Conservation (phyloP, 2,888 invertebrate species). For the Plebejus melissa region DNA sequence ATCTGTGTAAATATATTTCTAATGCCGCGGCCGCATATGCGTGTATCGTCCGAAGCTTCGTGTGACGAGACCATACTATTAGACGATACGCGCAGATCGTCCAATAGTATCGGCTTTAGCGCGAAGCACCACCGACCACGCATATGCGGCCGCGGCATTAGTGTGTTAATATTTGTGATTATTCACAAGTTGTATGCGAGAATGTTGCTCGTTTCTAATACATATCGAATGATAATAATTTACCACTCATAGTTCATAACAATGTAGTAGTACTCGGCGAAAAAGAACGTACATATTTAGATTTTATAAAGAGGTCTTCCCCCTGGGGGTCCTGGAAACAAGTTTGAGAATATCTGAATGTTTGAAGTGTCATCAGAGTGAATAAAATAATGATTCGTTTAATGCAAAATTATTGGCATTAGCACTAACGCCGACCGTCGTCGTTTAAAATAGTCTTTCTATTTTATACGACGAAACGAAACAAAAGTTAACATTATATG, state of each 20-base stretch:
- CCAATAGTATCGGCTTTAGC: no score
- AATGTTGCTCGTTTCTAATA: constrained; percentile 39
- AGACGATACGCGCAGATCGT: no score
- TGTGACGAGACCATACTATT: no score
- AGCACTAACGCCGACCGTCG: no score
- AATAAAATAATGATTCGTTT: neutral
- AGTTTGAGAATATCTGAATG: neutral
- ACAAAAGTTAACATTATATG: neutral
- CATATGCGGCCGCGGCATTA: no score
- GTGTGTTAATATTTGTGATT: neutral
- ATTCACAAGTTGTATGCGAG: neutral
- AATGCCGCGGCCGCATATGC: no score
- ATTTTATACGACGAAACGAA: no score
- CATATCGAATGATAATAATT: constrained; percentile 65
- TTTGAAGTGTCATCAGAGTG: neutral
- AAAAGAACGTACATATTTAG: neutral
- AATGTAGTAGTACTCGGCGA: constrained; percentile 36
- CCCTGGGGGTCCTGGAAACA: neutral
- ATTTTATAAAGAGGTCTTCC: neutral
- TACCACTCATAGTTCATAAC: constrained; percentile 43
- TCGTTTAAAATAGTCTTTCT: no score
- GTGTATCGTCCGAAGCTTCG: no score
- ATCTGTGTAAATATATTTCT: neutral
- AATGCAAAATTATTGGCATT: no score
- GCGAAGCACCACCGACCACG: no score